Conservation (phyloP, 2,113 vertebrate genomes). For the Centropus unirufus region DNA sequence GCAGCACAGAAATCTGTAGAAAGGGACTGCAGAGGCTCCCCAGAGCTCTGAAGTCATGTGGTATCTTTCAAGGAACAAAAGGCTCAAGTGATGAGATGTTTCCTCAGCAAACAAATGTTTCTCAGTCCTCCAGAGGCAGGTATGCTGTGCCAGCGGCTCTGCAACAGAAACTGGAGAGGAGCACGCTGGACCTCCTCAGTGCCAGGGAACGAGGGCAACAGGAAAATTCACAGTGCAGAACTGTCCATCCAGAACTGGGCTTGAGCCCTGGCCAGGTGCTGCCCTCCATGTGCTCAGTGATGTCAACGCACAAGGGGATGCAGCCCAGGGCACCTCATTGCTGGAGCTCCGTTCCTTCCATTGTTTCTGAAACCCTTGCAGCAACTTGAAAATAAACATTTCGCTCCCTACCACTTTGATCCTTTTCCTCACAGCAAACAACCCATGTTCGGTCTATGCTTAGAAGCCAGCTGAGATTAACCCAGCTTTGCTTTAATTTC, state of each 20-base stretch:
- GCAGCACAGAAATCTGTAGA: neutral
- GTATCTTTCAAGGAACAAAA: conserved; percentile 10
- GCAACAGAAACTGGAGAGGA: neutral
- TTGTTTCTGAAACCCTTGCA: conserved; percentile 46
- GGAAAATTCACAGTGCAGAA: neutral
- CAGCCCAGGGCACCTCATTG: neutral
- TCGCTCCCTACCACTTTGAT: neutral
- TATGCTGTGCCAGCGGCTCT: neutral
- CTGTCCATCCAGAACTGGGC: neutral
- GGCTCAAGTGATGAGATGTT: neutral
- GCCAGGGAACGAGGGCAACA: neutral
- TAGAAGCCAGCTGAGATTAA: conserved; percentile 44
- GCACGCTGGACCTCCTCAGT: neutral
- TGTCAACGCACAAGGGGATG: neutral
- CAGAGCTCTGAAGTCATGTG: neutral
- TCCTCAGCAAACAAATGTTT: neutral
- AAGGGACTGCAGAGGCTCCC: neutral
- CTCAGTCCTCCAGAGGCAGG: neutral
- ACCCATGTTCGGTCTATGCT: neutral
- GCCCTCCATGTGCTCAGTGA: neutral
- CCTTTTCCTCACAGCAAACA: conserved; percentile 6
- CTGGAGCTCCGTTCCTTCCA: conserved; percentile 34
- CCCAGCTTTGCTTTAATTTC: conserved; percentile 42
- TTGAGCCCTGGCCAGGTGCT: neutral
- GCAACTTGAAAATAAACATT: conserved; percentile 47